phyloP scores from a whole-genome alignment of 1,140 invertebrate species.

The Oreohelix idahoensis region DNA sequence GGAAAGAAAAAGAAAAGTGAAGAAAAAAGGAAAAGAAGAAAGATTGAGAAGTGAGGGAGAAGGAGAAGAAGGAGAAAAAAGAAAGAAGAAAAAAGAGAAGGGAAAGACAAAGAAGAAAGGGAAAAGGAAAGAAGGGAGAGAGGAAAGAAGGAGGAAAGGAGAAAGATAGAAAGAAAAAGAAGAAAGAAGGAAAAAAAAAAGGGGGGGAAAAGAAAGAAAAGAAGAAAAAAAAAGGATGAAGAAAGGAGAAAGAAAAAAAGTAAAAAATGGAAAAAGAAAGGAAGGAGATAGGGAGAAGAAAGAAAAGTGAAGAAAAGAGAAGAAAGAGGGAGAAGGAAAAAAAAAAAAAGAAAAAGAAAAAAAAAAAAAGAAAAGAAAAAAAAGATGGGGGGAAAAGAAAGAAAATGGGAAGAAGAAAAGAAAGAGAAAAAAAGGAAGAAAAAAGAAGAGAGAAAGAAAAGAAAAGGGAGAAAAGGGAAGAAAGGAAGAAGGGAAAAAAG shows the following conservation, averaged over 20 bases:
- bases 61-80: background rate
- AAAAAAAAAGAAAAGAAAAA: background rate
- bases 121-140: background rate
- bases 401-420: background rate
- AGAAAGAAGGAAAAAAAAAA: background rate
- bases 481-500: background rate
- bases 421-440: background rate
- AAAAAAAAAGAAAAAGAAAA: background rate
- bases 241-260: background rate
- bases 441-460: background rate
- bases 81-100: background rate
- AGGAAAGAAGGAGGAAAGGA: background rate
- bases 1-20: background rate
- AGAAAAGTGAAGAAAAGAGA: background rate
- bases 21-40: background rate
- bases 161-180: background rate
- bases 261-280: background rate
- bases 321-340: background rate
- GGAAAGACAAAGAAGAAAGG: background rate
- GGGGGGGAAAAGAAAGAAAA: background rate
- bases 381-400: background rate
- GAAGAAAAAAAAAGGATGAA: background rate
- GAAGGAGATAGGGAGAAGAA: background rate
- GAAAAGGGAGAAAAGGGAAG: background rate
- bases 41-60: background rate